Evolutionary conservation across 2,888 invertebrate genomes (phyloP).

Genomic region (Dolomedes plantarius): DNA sequence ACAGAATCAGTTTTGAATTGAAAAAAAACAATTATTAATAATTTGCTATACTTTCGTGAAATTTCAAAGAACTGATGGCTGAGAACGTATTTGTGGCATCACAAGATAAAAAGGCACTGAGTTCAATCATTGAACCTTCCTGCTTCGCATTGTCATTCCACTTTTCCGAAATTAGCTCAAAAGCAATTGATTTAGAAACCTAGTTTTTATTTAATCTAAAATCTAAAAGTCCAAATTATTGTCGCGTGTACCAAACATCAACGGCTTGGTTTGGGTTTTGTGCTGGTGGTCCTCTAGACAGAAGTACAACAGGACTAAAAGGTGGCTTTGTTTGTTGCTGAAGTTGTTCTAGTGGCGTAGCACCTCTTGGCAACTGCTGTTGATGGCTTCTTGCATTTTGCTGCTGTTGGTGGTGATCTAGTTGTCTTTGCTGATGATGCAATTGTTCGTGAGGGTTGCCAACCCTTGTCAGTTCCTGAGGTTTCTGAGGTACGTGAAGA

Average conservation of each 20-base stretch:
- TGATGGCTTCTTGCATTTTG: background rate
- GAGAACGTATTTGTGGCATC: too few species aligned
- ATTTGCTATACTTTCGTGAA: too few species aligned
- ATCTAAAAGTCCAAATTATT: too few species aligned
- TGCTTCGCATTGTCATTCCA: too few species aligned
- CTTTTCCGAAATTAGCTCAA: too few species aligned
- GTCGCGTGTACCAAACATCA: slow-evolving; percentile 63
- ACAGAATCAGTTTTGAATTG: too few species aligned
- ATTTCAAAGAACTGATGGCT: too few species aligned
- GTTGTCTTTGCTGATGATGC: background rate
- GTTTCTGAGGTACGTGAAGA: slow-evolving; percentile 23
- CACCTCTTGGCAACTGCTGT: background rate
- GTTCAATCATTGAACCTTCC: too few species aligned
- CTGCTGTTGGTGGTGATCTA: background rate
- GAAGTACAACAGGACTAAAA: slow-evolving; percentile 59
- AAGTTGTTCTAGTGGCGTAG: slow-evolving; percentile 36
- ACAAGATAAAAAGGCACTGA: too few species aligned
- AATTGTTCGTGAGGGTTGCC: slow-evolving; percentile 7
- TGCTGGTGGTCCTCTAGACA: slow-evolving; percentile 47
- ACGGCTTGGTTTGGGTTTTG: slow-evolving; percentile 48
- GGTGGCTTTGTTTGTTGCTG: slow-evolving; percentile 63
- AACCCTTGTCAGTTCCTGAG: background rate
- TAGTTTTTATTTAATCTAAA: too few species aligned
- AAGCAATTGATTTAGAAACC: too few species aligned
- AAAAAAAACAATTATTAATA: too few species aligned